Conservation (phyloP, 2,113 vertebrate genomes). For the Macheiramphus alcinus region DNA sequence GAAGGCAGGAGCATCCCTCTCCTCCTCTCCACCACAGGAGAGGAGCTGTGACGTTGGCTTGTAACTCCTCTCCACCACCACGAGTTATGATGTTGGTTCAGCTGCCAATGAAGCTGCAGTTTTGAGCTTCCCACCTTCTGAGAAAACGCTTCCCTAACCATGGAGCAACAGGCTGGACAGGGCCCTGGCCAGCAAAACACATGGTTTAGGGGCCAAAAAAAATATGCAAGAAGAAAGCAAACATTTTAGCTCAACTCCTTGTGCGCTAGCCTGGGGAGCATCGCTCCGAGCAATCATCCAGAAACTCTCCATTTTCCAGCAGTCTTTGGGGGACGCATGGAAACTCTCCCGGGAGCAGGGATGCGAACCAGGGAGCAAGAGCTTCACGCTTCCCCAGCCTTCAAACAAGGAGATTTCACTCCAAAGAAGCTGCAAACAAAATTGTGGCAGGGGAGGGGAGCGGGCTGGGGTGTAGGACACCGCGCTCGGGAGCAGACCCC, state of each 20-base stretch:
- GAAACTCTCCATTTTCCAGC: neutral
- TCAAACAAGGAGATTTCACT: neutral
- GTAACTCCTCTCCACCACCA: neutral
- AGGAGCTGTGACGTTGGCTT: neutral
- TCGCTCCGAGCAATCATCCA: neutral
- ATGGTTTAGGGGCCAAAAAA: neutral
- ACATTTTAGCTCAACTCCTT: neutral
- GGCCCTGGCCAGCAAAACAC: neutral
- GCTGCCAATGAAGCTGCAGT: neutral
- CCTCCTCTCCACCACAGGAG: neutral
- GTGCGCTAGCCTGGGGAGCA: neutral
- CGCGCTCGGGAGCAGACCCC: accelerated
- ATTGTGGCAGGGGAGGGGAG: neutral
- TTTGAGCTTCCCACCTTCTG: neutral
- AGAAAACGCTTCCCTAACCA: neutral
- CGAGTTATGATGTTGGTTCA: neutral
- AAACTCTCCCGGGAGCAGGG: neutral
- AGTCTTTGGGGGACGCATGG: neutral
- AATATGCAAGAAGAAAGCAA: neutral
- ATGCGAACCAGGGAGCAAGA: neutral
- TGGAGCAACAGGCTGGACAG: neutral
- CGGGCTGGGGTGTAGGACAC: accelerated
- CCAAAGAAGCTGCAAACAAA: neutral
- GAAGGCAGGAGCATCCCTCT: neutral
- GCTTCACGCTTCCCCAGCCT: neutral